Evolutionary conservation across 2,888 invertebrate genomes (phyloP), one percentile per base, ranked within the genome.

Genomic region (Conops quadrifasciatus): DNA sequence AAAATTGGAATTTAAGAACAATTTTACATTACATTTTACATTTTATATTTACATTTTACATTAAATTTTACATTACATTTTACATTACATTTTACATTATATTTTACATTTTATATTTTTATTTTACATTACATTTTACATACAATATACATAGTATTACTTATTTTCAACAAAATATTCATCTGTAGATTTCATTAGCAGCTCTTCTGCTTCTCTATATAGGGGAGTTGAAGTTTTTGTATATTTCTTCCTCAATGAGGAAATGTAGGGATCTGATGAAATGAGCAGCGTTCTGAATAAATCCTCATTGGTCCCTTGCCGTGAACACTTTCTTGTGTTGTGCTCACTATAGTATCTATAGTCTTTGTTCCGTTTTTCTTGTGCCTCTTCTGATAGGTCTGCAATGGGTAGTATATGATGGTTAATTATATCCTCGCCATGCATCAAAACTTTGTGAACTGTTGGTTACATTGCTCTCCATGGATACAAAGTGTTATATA

Each of bases 311-410:
- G 1, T 49, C 16, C 5, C 49, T n/a, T 19, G 19, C n/a, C 49
- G 49, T 49, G 49, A 49, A 49, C 49, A 49, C n/a, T 49, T 16
- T 45, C n/a, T 49, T 49, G 49, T n/a, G 49, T 49, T 49, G 7
- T 49, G 49, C 49, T 49, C 49, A 11, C 49, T 15, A 49, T n/a
- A 49, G 19, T n/a, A 49, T 49, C 49, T 16, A 19, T 49, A 49
- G 49, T 49, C 49, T 19, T 49, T 49, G 19, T 16, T 49, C 11
- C 49, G 15, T 19, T 49, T 49, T 49, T 49, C 49, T 15, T 49
- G 49, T 49, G 49, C 7, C 19, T 49, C 49, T 19, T 49, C 49
- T 49, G 49, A 49, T n/a, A 49, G 49, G 49, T n/a, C n/a, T n/a
- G n/a, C n/a, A n/a, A 49, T 16, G 49, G 49, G 15, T 49, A 49